Evolutionary conservation across 2,113 vertebrate genomes (phyloP), one percentile per base, ranked within the genome.

Genomic region (Coturnix japonica): DNA sequence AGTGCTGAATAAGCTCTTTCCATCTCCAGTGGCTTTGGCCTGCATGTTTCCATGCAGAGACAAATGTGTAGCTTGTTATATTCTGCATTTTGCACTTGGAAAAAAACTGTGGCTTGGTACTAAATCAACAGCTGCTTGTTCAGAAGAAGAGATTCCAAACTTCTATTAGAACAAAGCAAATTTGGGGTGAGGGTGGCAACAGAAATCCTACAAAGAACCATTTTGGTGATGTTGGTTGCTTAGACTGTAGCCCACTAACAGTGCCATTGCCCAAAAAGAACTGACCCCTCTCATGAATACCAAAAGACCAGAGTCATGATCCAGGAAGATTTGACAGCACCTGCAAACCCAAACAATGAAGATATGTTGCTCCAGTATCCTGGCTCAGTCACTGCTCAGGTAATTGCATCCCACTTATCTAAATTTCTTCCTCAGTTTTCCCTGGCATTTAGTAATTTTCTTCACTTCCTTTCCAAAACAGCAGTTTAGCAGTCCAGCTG

Each of bases 1-100:
- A 94, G 67, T 78, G 91, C 94, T 95, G 95, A 95, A 96, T 83
- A 88, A 95, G 93, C 85, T 91, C 71, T 90, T 90, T 89, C 92
- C 92, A 80, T 93, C 95, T 95, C 92, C 93, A 90, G 82, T 85
- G 85, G 89, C 86, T 95, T 96, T 95, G 82, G 54, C 7, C 69
- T 77, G 22, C 54, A 46, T 65, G 31, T 80, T 66, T 76, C 77
- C 75, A 70, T 28, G 81, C 60, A 94, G 74, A 95, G 80, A 64
- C 84, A 94, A 92, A 93, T 87, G 89, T 75, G 71, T 57, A 28
- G 30, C 75, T 91, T 28, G 4, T 73, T 94, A 17, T 10, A 60
- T 26, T 96, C 81, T 83, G 77, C 75, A 31, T 85, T 93, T 71
- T 78, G 60, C 2, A 8, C 67, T 93, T 56, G 80, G 65, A 78